Evolutionary conservation across 2,113 vertebrate species (phyloP).

Genomic region (Aramus guarauna): DNA sequence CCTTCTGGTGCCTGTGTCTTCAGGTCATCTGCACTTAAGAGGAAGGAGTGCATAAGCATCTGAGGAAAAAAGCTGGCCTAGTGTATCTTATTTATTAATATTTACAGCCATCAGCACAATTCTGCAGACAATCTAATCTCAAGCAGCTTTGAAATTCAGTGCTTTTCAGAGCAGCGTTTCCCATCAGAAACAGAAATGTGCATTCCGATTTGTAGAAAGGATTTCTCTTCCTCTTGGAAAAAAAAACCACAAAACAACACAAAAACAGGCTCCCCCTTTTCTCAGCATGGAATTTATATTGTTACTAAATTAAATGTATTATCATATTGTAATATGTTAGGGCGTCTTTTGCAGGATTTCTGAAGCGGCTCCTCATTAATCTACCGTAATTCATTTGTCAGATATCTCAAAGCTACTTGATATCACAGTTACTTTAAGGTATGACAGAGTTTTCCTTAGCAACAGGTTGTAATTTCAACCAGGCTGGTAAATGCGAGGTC

Average conservation of each 20-base stretch:
- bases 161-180: neutral
- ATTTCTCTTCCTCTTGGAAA: neutral
- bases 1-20: neutral
- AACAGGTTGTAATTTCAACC: constrained; percentile 73
- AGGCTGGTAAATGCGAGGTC: constrained; percentile 56
- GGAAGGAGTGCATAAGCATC: neutral
- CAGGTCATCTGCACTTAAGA: neutral
- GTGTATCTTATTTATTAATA: constrained; percentile 15
- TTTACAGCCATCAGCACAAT: constrained; percentile 25
- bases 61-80: neutral
- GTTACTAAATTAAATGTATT: constrained; percentile 25
- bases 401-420: constrained; percentile 46
- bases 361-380: constrained; percentile 43
- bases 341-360: constrained; percentile 24
- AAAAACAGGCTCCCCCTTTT: neutral
- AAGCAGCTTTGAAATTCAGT: constrained; percentile 8
- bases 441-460: constrained; percentile 65
- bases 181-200: neutral
- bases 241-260: neutral
- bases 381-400: neutral
- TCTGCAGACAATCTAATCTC: neutral
- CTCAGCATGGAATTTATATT: neutral
- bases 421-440: constrained; percentile 56
- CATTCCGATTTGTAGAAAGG: neutral
- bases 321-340: neutral